These are phyloP conservation scores for Lacanobia wlatinum DNA, from an alignment of 2,888 invertebrate genomes.

Conservation along the genomic window DNA sequence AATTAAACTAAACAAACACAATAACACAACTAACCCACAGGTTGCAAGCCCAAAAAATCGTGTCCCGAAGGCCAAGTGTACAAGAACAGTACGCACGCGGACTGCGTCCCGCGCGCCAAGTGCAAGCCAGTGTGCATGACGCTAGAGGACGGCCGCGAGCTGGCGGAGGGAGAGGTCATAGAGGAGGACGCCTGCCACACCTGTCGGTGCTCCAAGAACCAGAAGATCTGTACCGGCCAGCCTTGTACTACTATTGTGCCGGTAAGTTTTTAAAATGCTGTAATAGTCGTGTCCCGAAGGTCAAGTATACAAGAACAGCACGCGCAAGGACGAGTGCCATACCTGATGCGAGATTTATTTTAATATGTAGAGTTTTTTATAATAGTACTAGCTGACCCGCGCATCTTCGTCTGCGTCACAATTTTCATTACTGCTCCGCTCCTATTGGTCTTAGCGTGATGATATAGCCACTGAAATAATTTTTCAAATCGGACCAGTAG, in stretches of 20 bases:
- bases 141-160: constrained; percentile 91
- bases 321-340: constrained; percentile 93
- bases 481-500: too few relatives aligned
- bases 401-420: too few relatives aligned
- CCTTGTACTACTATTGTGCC: constrained; percentile 90
- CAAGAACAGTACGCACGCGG: constrained; percentile 92
- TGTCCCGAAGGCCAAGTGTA: constrained; percentile 95
- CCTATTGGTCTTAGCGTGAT: too few relatives aligned
- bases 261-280: constrained; percentile 64
- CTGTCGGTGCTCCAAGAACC: constrained; percentile 94
- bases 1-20: neutral
- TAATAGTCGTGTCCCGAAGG: constrained; percentile 92
- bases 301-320: constrained; percentile 93
- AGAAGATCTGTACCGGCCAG: constrained; percentile 93
- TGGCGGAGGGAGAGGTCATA: constrained; percentile 95
- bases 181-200: constrained; percentile 95
- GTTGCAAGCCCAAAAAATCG: constrained; percentile 93
- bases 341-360: too few relatives aligned
- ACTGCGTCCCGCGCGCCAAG: constrained; percentile 94
- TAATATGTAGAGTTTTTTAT: too few relatives aligned
- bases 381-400: too few relatives aligned
- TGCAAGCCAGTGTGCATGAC: constrained; percentile 94
- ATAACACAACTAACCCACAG: constrained; percentile 71
- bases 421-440: too few relatives aligned
- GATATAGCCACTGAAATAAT: too few relatives aligned